phyloP scores from a whole-genome alignment of 2,888 invertebrate genomes.

The Tribolium freemani region DNA sequence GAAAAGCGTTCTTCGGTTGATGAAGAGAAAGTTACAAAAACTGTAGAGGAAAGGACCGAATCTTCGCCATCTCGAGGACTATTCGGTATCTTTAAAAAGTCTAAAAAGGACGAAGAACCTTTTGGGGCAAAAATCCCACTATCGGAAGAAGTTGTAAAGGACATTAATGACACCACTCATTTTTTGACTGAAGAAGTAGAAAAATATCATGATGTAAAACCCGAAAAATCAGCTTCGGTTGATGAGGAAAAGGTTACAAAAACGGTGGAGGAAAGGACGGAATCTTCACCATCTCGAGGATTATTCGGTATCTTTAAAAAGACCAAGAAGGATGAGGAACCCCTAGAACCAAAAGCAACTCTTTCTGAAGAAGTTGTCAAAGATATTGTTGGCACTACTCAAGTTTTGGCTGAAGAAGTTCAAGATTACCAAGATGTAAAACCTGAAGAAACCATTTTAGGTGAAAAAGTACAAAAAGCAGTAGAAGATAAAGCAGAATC shows the following conservation, averaged over 20 bases:
- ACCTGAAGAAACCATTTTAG: neutral
- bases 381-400: slow-evolving; percentile 32
- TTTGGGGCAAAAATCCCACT: neutral
- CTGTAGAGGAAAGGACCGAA: neutral
- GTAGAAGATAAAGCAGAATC: slow-evolving; percentile 8
- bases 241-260: slow-evolving; percentile 27
- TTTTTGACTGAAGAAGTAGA: slow-evolving; percentile 49
- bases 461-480: slow-evolving; percentile 3
- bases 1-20: slow-evolving; percentile 28
- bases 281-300: slow-evolving; percentile 30
- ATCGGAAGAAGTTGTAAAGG: slow-evolving; percentile 1
- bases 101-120: slow-evolving; percentile 39
- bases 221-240: neutral
- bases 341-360: neutral
- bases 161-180: slow-evolving; percentile 43
- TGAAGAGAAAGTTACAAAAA: slow-evolving; percentile 24
- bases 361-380: slow-evolving; percentile 34
- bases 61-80: slow-evolving; percentile 34
- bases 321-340: slow-evolving; percentile 38
- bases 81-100: slow-evolving; percentile 48
- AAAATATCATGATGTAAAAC: slow-evolving; percentile 47
- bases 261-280: slow-evolving; percentile 30
- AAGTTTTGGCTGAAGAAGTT: slow-evolving; percentile 51
- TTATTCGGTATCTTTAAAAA: slow-evolving; percentile 49
- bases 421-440: slow-evolving; percentile 56